A percentile compares a stretch with the other conserved stretches of the same genome.
Conservation (phyloP, 2,113 vertebrate genomes). For the Zeus faber region DNA sequence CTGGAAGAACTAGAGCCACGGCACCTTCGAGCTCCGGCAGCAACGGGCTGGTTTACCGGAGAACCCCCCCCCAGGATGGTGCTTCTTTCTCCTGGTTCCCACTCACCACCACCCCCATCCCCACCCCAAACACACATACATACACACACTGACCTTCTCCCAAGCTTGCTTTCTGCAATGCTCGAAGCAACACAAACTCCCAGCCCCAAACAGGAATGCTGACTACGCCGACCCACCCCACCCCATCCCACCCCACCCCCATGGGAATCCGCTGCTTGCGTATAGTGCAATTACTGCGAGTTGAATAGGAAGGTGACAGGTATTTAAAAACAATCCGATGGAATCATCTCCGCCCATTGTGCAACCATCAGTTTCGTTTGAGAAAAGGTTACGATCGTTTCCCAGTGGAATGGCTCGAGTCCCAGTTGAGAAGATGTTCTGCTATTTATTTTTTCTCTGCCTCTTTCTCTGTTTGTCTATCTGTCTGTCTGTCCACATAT, state of each 20-base stretch:
- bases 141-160: too few species aligned
- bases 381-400: slow-evolving; percentile 26
- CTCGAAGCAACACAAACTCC: slow-evolving; percentile 2
- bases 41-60: slow-evolving; percentile 18
- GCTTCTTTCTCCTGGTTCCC: slow-evolving; percentile 5
- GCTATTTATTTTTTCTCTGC: neutral
- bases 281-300: slow-evolving; percentile 21
- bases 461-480: too few species aligned
- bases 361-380: slow-evolving; percentile 30
- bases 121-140: too few species aligned
- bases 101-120: too few species aligned
- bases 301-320: slow-evolving; percentile 35
- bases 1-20: too few species aligned
- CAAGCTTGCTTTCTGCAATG: neutral
- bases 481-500: too few species aligned
- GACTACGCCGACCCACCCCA: too few species aligned
- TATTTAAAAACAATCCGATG: slow-evolving; percentile 44
- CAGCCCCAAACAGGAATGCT: slow-evolving; percentile 35
- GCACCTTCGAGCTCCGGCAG: neutral
- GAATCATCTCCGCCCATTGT: slow-evolving; percentile 42
- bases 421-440: slow-evolving; percentile 14
- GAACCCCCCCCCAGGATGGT: neutral
- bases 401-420: slow-evolving; percentile 23
- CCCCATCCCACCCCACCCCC: too few species aligned
- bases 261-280: slow-evolving; percentile 39